A percentile compares a stretch with the other conserved stretches of the same genome.
Evolutionary conservation across 2,888 invertebrate species (phyloP).

Genomic region (Drosophila robusta): DNA sequence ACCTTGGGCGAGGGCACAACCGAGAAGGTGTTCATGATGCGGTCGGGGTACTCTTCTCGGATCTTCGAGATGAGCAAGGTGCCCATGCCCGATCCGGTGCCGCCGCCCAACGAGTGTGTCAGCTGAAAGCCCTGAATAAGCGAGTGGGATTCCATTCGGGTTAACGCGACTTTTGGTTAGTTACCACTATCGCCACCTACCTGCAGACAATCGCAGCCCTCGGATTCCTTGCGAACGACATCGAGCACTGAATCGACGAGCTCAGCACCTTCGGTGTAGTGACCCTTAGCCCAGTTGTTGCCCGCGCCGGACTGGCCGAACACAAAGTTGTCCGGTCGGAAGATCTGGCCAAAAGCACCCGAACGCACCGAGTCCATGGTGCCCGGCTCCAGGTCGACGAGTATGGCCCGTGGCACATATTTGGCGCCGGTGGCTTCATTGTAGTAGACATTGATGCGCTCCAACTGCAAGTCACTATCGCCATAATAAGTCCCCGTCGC

Average conservation of each 20-base stretch:
- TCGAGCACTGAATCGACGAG: conserved; percentile 94
- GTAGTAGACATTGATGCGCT: conserved; percentile 98
- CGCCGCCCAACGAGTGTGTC: conserved; percentile 94
- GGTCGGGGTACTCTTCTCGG: conserved; percentile 93
- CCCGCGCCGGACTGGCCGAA: conserved; percentile 95
- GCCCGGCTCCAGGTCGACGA: conserved; percentile 98
- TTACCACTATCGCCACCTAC: conserved; percentile 34
- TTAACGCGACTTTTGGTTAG: neutral
- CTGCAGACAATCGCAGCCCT: conserved; percentile 95
- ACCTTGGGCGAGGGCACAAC: conserved; percentile 94
- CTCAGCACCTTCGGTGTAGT: conserved; percentile 97
- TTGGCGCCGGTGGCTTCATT: conserved; percentile 97
- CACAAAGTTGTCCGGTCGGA: conserved; percentile 97
- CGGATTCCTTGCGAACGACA: conserved; percentile 94
- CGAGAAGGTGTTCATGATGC: conserved; percentile 95
- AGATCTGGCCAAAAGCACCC: conserved; percentile 96
- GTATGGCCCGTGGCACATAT: conserved; percentile 96
- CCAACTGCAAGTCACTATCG: conserved; percentile 95
- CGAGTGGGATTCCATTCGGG: neutral
- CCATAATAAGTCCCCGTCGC: conserved; percentile 96
- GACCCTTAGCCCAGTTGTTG: conserved; percentile 96
- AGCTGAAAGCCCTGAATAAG: conserved; percentile 89
- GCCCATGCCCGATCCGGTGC: conserved; percentile 95
- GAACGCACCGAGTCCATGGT: conserved; percentile 99
- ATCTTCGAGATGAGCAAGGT: conserved; percentile 95